Conservation (phyloP, 2,113 vertebrate genomes). For the Cisticola juncidis region DNA sequence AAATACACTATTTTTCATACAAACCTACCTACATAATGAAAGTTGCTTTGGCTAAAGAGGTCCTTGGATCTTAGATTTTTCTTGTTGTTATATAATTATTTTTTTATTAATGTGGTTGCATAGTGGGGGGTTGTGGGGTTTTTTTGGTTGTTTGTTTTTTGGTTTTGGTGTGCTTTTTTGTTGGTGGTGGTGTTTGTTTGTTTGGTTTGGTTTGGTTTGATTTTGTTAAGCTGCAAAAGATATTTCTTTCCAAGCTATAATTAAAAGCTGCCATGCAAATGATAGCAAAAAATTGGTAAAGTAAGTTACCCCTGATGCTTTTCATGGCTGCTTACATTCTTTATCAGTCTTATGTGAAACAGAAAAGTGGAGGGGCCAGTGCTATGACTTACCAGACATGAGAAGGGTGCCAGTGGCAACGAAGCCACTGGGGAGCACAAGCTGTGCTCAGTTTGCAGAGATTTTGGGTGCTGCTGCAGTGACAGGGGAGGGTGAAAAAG, state of each 20-base stretch:
- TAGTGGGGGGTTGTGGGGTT: not conserved
- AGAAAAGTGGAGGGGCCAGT: not conserved
- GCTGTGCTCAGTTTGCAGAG: accelerated
- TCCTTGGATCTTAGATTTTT: not conserved
- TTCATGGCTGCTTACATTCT: not conserved
- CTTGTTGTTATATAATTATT: not conserved
- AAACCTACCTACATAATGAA: not conserved
- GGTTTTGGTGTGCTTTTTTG: no score
- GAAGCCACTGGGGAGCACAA: accelerated
- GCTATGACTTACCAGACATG: no score
- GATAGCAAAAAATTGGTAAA: not conserved
- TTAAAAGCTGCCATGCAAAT: not conserved
- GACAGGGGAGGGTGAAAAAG: not conserved
- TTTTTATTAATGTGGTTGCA: accelerated
- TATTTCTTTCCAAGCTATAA: not conserved
- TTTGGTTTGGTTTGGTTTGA: no score
- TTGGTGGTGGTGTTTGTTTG: no score
- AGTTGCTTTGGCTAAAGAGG: not conserved
- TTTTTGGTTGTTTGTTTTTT: no score
- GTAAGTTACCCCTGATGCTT: not conserved
- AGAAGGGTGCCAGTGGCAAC: not conserved
- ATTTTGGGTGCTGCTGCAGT: not conserved
- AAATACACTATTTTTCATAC: not conserved
- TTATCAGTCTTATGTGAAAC: not conserved
- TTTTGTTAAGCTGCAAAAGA: not conserved